Base-by-base conservation (phyloP, 1,140 invertebrate genomes). In the Pogonus chalceus region DNA sequence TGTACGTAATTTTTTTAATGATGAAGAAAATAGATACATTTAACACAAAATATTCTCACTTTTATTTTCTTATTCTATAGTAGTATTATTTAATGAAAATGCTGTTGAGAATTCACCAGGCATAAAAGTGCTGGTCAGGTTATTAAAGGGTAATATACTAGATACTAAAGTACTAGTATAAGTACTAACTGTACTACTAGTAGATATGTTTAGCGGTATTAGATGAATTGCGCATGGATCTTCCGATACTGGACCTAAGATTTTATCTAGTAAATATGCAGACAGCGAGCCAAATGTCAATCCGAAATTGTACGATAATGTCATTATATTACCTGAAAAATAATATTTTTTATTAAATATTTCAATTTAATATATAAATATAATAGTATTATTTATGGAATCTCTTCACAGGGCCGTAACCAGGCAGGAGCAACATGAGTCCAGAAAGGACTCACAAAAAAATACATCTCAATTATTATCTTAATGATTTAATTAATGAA, bases 241-340 rank as follows among this genome's bases (percentile, higher is more conserved):
- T 0, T 68, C 62, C 0, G 77, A 60, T 16, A 78, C 74, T 7
- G 82, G 74, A 0, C 85, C 85, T 22, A 91, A 68, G 65, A 84
- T 79, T 1, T 79, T 79, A 62, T 92, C 82, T 51, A 93, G 72
- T 10, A 90, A 72, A 62, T 93, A 95, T 0, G 90, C 89, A 39
- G 89, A 78, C 1, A 88, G 68, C 0, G 89, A 88, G 1, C 91
- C 91, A 1, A 83, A 78, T 0, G 89, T 85, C 22, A 94, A 72
- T 1, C 91, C 90, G 35, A 88, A 78, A 63, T 85, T 91, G 65
- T 95, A 95, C 0, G 88, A 89, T 0, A 94, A 64, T 0, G 90
- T 94, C 90, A 95, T 95, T 60, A 94, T 90, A 61, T 95, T 94
- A 51, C 90, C 90, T 83, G 75, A 50, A 72, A n/a, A n/a, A n/a